These are phyloP conservation scores for Rhizoglyphus robini DNA, from an alignment of 1,140 invertebrate genomes.

Conservation along the genomic window DNA sequence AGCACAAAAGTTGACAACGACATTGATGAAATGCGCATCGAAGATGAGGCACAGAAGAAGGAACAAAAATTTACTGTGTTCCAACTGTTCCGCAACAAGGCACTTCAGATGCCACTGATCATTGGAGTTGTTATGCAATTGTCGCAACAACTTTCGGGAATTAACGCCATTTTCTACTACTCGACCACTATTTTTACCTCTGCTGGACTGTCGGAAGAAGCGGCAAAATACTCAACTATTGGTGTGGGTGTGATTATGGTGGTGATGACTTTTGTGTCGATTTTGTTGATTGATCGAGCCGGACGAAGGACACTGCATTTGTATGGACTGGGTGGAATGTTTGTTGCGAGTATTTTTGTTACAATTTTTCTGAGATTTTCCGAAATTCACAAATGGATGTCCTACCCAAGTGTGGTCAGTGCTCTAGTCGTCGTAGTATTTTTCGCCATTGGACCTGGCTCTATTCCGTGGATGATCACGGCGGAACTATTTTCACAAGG, in stretches of 20 bases:
- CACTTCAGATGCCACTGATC: conserved; percentile 69
- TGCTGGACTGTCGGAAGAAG: conserved; percentile 62
- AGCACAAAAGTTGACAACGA: conserved; percentile 78
- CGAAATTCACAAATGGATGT: conserved; percentile 83
- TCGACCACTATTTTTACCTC: conserved; percentile 78
- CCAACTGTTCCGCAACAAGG: conserved; percentile 72
- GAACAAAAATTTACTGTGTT: conserved; percentile 38
- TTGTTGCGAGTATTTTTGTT: conserved; percentile 91
- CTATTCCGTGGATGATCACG: conserved; percentile 98
- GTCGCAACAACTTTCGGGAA: conserved; percentile 90
- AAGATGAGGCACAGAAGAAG: conserved; percentile 79
- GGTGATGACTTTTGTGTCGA: conserved; percentile 82
- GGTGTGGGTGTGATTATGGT: conserved; percentile 96
- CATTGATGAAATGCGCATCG: conserved; percentile 84
- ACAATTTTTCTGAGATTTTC: conserved; percentile 89
- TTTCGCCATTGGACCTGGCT: conserved; percentile 83
- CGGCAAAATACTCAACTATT: conserved; percentile 61
- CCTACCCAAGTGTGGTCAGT: conserved; percentile 81
- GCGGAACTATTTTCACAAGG: conserved; percentile 95
- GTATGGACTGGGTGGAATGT: conserved; percentile 81
- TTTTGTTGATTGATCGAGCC: conserved; percentile 88
- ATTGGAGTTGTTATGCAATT: conserved; percentile 95
- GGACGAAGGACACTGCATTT: conserved; percentile 85
- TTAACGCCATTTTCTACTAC: conserved; percentile 95
- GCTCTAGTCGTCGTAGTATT: conserved; percentile 88